Evolutionary conservation across 2,113 vertebrate genomes (phyloP).

Genomic region (Corydoras maculifer): DNA sequence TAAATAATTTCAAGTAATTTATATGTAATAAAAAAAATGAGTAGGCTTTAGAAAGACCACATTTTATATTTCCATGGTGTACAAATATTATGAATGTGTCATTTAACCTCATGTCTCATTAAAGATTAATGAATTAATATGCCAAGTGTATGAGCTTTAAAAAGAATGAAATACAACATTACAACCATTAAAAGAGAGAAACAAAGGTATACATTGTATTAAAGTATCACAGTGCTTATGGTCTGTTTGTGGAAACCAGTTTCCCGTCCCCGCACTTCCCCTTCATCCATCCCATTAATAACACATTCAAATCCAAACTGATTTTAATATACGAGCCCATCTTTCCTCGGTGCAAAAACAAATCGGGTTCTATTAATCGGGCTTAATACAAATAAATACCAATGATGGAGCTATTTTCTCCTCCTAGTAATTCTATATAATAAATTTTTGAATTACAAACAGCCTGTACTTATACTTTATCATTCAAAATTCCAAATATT

Average conservation of each 20-base stretch:
- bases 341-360: neutral
- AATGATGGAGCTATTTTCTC: too few relatives aligned
- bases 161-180: neutral
- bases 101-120: too few relatives aligned
- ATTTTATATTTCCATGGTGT: too few relatives aligned
- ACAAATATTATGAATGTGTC: too few relatives aligned
- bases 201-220: neutral
- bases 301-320: neutral
- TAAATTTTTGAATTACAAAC: too few relatives aligned
- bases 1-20: too few relatives aligned
- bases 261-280: neutral
- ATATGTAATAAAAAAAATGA: too few relatives aligned
- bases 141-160: too few relatives aligned
- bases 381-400: too few relatives aligned
- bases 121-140: too few relatives aligned
- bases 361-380: neutral
- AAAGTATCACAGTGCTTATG: constrained; percentile 8
- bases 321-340: neutral
- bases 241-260: neutral
- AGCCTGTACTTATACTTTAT: neutral
- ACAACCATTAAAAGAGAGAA: neutral
- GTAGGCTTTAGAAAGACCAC: too few relatives aligned
- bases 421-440: too few relatives aligned
- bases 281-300: neutral
- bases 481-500: neutral